These are phyloP conservation scores for Aleiodes sp. DNA, from an alignment of 1,140 invertebrate species.

Conservation along the genomic window DNA sequence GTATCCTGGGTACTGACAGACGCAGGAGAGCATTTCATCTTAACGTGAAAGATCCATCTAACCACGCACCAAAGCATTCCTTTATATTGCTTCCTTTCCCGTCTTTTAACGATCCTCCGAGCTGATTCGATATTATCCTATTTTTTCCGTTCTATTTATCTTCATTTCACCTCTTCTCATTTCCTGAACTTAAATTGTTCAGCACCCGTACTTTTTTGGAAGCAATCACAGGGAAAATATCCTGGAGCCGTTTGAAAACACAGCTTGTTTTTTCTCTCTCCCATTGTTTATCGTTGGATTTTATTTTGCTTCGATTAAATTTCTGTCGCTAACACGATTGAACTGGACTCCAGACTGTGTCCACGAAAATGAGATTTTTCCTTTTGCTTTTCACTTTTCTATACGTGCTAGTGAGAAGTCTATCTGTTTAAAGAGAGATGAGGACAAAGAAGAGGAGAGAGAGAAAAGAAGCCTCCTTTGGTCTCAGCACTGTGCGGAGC, in stretches of 20 bases:
- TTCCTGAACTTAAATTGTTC: slow-evolving; percentile 3
- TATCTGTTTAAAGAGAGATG: neutral
- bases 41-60: slow-evolving; percentile 13
- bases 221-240: neutral
- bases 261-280: neutral
- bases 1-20: slow-evolving; percentile 12
- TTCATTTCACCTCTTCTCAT: slow-evolving; percentile 7
- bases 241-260: neutral
- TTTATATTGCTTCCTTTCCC: slow-evolving; percentile 8
- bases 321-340: slow-evolving; percentile 1
- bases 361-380: neutral
- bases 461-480: neutral
- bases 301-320: slow-evolving; percentile 18
- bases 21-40: slow-evolving; percentile 18
- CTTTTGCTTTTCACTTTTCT: neutral
- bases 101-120: slow-evolving; percentile 10
- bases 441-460: neutral
- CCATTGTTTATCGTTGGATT: neutral
- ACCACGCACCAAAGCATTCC: slow-evolving; percentile 10
- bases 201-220: neutral
- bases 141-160: neutral
- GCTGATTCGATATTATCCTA: slow-evolving; percentile 4
- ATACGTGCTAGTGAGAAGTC: slow-evolving; percentile 4
- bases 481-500: slow-evolving; percentile 37
- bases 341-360: neutral